Percentiles rank a stretch among this genome's conserved stretches.
These are phyloP conservation scores for Aricia artaxerxes DNA, from an alignment of 2,888 invertebrate species.

Conservation along the genomic window DNA sequence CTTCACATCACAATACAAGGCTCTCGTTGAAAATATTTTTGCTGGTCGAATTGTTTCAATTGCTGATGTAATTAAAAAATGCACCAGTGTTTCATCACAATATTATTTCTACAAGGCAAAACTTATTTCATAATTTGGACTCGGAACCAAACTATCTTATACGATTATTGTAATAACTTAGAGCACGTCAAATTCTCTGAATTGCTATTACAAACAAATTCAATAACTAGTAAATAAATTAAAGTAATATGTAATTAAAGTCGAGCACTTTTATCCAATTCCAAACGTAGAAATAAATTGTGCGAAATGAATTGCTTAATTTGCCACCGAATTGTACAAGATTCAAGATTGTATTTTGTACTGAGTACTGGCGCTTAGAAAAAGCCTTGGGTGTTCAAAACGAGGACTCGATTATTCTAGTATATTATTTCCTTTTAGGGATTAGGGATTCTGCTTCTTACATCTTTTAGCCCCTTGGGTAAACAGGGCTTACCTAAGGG, in stretches of 20 bases:
- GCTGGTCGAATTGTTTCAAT: not conserved
- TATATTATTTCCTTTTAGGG: not conserved
- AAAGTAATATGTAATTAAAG: conserved; percentile 17
- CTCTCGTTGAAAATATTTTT: not conserved
- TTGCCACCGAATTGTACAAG: conserved; percentile 27
- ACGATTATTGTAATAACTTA: not conserved
- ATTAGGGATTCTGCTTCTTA: not conserved
- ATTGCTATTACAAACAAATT: not conserved
- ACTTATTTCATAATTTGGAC: not conserved
- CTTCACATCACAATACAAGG: not conserved
- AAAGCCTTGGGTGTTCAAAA: conserved; percentile 9
- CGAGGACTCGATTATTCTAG: not conserved
- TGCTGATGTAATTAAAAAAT: not conserved
- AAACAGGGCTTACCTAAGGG: not conserved
- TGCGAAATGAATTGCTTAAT: conserved; percentile 30
- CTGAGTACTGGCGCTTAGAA: conserved; percentile 22
- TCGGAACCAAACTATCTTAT: not conserved
- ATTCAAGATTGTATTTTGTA: conserved; percentile 15
- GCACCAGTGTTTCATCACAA: not conserved
- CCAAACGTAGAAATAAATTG: conserved; percentile 27
- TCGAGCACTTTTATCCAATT: conserved; percentile 24
- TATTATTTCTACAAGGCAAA: too few relatives aligned
- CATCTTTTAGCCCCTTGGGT: not conserved
- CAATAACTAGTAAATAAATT: not conserved
- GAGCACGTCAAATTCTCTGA: not conserved